Evolutionary conservation across 2,113 vertebrate species (phyloP).

Genomic region (Ploceus nigricollis): DNA sequence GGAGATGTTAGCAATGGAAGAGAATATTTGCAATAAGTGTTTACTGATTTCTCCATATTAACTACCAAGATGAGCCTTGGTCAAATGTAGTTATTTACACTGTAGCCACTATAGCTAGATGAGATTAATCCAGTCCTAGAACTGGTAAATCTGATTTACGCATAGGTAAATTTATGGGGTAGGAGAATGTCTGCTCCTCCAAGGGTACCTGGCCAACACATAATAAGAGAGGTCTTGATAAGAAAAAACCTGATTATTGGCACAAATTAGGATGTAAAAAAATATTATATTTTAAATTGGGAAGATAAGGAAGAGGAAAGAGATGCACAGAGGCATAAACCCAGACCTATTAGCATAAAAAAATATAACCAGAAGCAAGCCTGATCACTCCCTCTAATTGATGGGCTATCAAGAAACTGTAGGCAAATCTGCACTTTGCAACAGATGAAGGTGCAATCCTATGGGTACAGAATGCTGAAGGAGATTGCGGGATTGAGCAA

Average conservation of each 20-base stretch:
- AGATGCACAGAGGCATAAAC: background rate
- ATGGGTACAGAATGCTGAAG: background rate
- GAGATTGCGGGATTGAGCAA: background rate
- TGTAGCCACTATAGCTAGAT: background rate
- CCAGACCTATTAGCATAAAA: rapidly evolving
- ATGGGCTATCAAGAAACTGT: background rate
- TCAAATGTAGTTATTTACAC: background rate
- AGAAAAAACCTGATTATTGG: background rate
- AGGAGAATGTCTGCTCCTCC: background rate
- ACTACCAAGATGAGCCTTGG: rapidly evolving
- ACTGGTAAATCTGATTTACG: background rate
- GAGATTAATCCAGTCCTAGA: background rate
- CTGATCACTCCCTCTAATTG: background rate
- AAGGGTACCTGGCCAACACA: background rate
- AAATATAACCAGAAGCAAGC: background rate
- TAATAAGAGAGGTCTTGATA: background rate
- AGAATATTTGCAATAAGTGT: background rate
- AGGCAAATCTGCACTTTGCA: background rate
- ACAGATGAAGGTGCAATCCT: background rate
- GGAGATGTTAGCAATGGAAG: background rate
- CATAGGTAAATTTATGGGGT: background rate
- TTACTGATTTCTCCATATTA: background rate
- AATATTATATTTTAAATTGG: background rate
- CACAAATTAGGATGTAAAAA: background rate
- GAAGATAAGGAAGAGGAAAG: background rate